Base-by-base conservation (phyloP, 1,140 invertebrate genomes). In the Nomia melanderi region DNA sequence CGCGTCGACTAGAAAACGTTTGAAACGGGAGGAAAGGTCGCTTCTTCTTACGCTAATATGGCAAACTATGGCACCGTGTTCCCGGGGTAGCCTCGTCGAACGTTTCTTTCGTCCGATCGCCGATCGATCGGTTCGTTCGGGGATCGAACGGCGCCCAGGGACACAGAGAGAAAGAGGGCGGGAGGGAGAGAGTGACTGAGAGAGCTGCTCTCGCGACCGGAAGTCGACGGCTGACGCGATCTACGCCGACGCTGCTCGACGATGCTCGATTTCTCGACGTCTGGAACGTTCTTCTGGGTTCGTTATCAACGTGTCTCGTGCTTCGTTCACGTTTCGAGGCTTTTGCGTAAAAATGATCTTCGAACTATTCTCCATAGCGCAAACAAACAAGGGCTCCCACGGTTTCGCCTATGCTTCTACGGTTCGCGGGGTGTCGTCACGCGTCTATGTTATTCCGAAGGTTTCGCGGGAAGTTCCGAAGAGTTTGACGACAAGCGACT, bases 41-140 rank as follows among this genome's bases (percentile, higher is more conserved):
- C 82, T 4, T 8, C n/a, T n/a, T n/a, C n/a, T 86, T 86, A 84
- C 20, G 47, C 82, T 87, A 87, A 84, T 88, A 89, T 88, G 84
- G 78, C 86, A 87, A 88, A 86, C 83, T 88, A 90, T 90, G 89
- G 89, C 89, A 90, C 88, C 81, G 86, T 63, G 57, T 70, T 80
- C 53, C 54, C 63, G 36, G 53, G 29, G 4, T 23, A 41, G 27
- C n/a, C 54, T 9, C 6, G 11, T 41, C n/a, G n/a, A 41, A 41
- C n/a, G 59, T n/a, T n/a, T n/a, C 33, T 2, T 41, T 39, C 33
- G 20, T 23, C 12, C 2, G 27, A 62, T n/a, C 2, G 17, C 0
- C 53, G 31, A 65, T 44, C 59, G 36, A 67, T 41, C 41, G 0
- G 3, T 27, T 20, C n/a, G n/a, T 31, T n/a, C 17, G 1, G 17